phyloP scores from a whole-genome alignment of 2,797 vertebrate species.

The Sciaenops ocellatus region DNA sequence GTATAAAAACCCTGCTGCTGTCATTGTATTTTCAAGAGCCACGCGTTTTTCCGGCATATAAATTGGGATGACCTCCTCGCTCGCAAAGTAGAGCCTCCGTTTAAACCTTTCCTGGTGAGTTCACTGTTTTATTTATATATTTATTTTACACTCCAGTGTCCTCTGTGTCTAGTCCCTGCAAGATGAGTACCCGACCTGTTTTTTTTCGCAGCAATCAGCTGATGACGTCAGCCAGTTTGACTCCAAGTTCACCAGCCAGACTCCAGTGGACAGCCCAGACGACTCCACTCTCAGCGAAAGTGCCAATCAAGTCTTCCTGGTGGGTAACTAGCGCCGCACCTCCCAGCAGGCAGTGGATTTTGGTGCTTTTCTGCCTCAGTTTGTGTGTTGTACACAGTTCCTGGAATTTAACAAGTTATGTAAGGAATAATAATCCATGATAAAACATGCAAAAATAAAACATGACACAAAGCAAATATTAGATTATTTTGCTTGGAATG shows the following conservation, averaged over 20 bases:
- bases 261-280: slow-evolving; percentile 97
- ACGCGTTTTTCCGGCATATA: slow-evolving; percentile 94
- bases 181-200: slow-evolving; percentile 3
- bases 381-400: background rate
- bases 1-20: slow-evolving; percentile 1
- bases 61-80: slow-evolving; percentile 96
- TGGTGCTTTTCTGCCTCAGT: background rate
- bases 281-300: slow-evolving; percentile 98
- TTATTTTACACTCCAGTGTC: rapidly evolving
- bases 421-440: background rate
- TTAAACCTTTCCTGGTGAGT: slow-evolving; percentile 94
- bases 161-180: background rate
- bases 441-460: background rate
- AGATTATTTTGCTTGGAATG: background rate
- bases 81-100: slow-evolving; percentile 95
- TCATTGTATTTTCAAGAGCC: slow-evolving; percentile 77
- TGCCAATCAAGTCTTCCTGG: slow-evolving; percentile 97
- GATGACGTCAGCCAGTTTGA: slow-evolving; percentile 98
- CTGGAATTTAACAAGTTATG: background rate
- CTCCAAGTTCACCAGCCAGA: slow-evolving; percentile 98
- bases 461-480: background rate
- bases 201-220: slow-evolving; percentile 88
- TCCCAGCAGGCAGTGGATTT: background rate
- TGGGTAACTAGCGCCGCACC: slow-evolving; percentile 70
- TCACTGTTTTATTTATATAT: background rate